Evolutionary conservation across 92 coral and sea anemone species (phyloP).

Genomic region (Porites evermanni): DNA sequence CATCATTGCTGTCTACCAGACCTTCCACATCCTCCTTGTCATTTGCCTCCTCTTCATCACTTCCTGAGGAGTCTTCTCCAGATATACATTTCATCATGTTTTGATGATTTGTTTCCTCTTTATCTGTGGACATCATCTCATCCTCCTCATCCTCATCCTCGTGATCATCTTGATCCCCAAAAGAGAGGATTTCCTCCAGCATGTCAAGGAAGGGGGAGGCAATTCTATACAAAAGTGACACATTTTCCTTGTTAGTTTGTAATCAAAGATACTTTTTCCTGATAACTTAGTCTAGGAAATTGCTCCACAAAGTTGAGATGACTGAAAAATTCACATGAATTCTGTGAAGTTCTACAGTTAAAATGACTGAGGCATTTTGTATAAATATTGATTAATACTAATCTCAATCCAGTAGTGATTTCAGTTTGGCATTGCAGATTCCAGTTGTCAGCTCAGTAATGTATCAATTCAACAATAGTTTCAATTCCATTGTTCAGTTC

Average conservation of each 20-base stretch:
- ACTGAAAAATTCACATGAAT: no score
- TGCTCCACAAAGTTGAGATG: no score
- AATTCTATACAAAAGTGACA: conserved; percentile 12
- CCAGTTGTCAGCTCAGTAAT: no score
- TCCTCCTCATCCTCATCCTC: conserved; percentile 15
- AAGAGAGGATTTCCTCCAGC: conserved; percentile 30
- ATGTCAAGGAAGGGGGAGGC: conserved; percentile 49
- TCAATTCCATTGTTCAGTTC: no score
- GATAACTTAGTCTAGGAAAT: no score
- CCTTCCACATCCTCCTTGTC: neutral
- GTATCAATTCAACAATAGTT: no score
- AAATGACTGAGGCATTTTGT: no score
- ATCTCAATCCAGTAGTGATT: no score
- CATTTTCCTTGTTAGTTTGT: neutral
- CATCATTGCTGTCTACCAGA: neutral
- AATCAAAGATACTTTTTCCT: neutral
- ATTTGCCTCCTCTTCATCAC: conserved; percentile 1
- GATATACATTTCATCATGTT: neutral
- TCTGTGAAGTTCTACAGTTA: no score
- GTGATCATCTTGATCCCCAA: neutral
- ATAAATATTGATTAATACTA: no score
- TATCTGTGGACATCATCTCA: conserved; percentile 23
- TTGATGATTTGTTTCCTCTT: conserved; percentile 1
- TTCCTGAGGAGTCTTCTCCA: neutral
- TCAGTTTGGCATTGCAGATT: no score